Conservation (phyloP, 2,888 invertebrate genomes). For the Lochmaea crataegi region DNA sequence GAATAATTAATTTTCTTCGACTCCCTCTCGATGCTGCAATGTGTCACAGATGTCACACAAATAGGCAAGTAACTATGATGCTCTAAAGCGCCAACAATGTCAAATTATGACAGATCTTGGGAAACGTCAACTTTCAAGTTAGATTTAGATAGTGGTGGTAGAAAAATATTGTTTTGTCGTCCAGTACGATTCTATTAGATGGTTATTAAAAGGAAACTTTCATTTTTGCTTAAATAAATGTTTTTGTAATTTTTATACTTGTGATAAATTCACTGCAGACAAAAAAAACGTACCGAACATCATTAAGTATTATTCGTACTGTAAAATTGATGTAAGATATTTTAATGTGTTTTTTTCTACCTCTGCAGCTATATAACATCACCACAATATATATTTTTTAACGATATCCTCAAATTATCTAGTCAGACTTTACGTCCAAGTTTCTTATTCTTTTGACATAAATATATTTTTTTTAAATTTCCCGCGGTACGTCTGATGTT, state of each 20-base stretch:
- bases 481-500: too few relatives aligned
- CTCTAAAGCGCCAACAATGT: too few relatives aligned
- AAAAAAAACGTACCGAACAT: conserved; percentile 6
- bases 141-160: too few relatives aligned
- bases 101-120: too few relatives aligned
- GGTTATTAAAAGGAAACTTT: too few relatives aligned
- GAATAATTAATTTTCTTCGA: too few relatives aligned
- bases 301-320: conserved; percentile 21
- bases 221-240: not conserved
- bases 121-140: too few relatives aligned
- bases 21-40: too few relatives aligned
- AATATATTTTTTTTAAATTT: not conserved
- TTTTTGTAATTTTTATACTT: not conserved
- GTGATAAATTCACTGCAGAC: not conserved
- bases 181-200: too few relatives aligned
- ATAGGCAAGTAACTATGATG: too few relatives aligned
- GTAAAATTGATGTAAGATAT: conserved; percentile 15
- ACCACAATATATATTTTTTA: not conserved
- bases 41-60: too few relatives aligned
- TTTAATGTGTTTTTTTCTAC: conserved; percentile 27
- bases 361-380: conserved; percentile 31
- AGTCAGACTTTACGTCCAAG: not conserved
- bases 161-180: too few relatives aligned
- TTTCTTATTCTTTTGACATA: not conserved
- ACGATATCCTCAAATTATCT: not conserved